These are phyloP conservation scores for Eriosoma lanigerum DNA, from an alignment of 1,140 invertebrate species.

Conservation along the genomic window DNA sequence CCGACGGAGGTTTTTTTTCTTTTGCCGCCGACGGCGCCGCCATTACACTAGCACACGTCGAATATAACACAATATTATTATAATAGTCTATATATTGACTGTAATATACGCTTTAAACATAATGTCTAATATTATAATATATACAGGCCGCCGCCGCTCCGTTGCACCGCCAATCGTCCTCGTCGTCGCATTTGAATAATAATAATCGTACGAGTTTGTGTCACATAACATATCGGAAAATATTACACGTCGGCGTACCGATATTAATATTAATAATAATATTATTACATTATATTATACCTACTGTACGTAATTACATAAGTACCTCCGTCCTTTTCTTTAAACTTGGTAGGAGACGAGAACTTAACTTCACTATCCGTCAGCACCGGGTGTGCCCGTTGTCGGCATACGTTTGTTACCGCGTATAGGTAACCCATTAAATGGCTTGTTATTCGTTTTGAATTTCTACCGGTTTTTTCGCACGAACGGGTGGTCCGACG, in stretches of 20 bases:
- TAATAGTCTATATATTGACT: too few relatives aligned
- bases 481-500: not conserved
- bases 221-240: constrained; percentile 41
- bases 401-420: not conserved
- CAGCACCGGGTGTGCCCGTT: not conserved
- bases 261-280: not conserved
- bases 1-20: not conserved
- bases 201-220: constrained; percentile 11
- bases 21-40: constrained; percentile 4
- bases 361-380: too few relatives aligned
- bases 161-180: too few relatives aligned
- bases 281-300: too few relatives aligned
- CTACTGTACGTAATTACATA: too few relatives aligned
- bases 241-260: not conserved
- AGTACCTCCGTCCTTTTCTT: not conserved
- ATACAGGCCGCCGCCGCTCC: not conserved
- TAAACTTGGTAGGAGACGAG: too few relatives aligned
- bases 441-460: not conserved
- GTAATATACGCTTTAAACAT: not conserved
- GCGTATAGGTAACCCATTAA: not conserved
- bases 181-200: not conserved
- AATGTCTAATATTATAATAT: not conserved
- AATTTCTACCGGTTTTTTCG: not conserved
- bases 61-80: not conserved
- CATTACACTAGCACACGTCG: not conserved